Evolutionary conservation across 2,888 invertebrate species (phyloP).

Genomic region (Hartigia nigra): DNA sequence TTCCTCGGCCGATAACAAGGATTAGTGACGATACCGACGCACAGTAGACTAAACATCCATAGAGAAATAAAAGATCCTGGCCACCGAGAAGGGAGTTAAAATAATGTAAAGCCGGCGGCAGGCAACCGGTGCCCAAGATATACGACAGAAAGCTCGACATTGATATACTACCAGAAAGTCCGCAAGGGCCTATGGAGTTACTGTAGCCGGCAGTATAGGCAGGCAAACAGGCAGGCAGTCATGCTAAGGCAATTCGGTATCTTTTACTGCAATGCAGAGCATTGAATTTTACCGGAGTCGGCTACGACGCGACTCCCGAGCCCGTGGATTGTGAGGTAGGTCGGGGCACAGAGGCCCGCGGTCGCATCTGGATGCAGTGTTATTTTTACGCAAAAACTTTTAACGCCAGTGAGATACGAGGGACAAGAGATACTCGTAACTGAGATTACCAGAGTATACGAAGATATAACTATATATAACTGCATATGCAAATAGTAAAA

Average conservation of each 20-base stretch:
- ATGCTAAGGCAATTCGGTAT: conserved; percentile 37
- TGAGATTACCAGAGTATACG: not conserved
- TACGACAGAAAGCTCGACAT: conserved; percentile 1
- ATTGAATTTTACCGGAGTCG: conserved; percentile 39
- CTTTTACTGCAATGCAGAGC: conserved; percentile 54
- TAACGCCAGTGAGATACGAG: not conserved
- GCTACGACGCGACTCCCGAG: conserved; percentile 11
- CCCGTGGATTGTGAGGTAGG: conserved; percentile 17
- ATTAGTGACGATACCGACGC: too few species aligned
- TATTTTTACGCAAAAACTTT: conserved; percentile 40
- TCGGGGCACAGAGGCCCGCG: not conserved
- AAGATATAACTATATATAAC: not conserved
- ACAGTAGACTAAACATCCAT: not conserved
- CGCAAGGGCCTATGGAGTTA: not conserved
- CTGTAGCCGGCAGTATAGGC: not conserved
- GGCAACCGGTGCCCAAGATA: not conserved
- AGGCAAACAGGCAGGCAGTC: conserved; percentile 18
- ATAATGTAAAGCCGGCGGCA: conserved; percentile 9
- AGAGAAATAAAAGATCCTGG: not conserved
- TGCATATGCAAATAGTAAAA: not conserved
- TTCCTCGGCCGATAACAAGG: not conserved
- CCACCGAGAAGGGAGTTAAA: conserved; percentile 13
- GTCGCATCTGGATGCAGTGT: conserved; percentile 31
- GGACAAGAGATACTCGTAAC: not conserved
- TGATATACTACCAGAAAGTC: not conserved